These are phyloP conservation scores for Onychomys arenicola DNA, from an alignment of 2,797 vertebrate species.

Conservation along the genomic window DNA sequence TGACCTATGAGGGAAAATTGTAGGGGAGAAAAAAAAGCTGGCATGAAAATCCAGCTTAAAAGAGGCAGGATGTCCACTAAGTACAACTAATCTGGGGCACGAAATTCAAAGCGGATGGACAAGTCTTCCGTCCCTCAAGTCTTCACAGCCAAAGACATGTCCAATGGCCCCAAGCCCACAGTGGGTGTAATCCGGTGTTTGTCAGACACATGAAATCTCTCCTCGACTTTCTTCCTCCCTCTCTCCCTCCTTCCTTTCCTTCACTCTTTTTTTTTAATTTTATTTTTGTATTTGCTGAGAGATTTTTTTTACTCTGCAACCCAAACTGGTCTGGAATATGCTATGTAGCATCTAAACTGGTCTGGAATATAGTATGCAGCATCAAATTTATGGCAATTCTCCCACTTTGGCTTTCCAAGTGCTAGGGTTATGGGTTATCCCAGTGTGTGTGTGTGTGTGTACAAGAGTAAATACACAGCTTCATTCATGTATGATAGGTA, in stretches of 20 bases:
- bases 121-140: slow-evolving; percentile 4
- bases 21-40: not conserved
- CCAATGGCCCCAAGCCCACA: not conserved
- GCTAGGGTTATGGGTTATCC: not conserved
- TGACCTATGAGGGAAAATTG: slow-evolving; percentile 43
- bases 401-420: not conserved
- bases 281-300: not conserved
- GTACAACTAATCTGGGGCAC: not conserved
- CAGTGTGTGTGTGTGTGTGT: not conserved
- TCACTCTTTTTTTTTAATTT: not conserved
- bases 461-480: not conserved
- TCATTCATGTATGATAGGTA: not conserved
- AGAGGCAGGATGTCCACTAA: slow-evolving; percentile 57
- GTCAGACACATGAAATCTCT: not conserved
- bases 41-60: slow-evolving; percentile 47
- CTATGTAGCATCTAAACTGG: not conserved
- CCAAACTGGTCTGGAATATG: not conserved
- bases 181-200: not conserved
- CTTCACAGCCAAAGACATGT: not conserved
- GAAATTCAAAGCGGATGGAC: slow-evolving; percentile 15
- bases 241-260: not conserved
- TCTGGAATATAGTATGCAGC: not conserved
- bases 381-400: not conserved
- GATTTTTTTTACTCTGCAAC: not conserved
- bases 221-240: not conserved